Evolutionary conservation across 2,888 invertebrate species (phyloP).

Genomic region (Yponomeuta evonymella): DNA sequence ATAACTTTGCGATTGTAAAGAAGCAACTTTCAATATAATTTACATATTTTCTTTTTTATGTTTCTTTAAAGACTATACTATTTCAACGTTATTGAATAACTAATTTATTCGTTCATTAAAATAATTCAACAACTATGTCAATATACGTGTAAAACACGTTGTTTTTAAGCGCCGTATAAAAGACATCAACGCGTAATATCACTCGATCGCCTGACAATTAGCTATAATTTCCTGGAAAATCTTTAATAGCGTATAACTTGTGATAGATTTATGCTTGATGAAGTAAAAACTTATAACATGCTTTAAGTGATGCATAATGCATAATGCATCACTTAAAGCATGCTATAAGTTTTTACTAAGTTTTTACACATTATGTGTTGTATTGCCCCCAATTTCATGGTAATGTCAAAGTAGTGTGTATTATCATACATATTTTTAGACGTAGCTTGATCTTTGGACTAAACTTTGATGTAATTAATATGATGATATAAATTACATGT

Average conservation of each 20-base stretch:
- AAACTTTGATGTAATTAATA: no score
- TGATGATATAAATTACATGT: no score
- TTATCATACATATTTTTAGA: neutral
- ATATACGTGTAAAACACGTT: neutral
- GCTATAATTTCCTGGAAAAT: conserved; percentile 6
- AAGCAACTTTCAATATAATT: no score
- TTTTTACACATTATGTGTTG: neutral
- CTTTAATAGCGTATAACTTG: neutral
- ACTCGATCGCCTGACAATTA: conserved; percentile 1
- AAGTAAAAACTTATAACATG: neutral
- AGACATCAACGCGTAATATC: conserved; percentile 45
- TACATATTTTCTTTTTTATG: no score
- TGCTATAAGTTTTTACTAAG: no score
- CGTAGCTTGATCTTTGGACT: no score
- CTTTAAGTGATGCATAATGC: neutral
- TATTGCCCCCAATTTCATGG: neutral
- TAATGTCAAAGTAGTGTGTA: neutral
- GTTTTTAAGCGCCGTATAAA: conserved; percentile 24
- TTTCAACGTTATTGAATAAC: no score
- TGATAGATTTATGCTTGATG: neutral
- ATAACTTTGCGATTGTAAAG: no score
- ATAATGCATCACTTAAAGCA: no score
- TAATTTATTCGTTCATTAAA: no score
- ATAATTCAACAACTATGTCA: neutral
- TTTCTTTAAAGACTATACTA: no score